These are phyloP conservation scores for Archips crataeganus DNA, from an alignment of 2,888 invertebrate genomes.

Conservation along the genomic window DNA sequence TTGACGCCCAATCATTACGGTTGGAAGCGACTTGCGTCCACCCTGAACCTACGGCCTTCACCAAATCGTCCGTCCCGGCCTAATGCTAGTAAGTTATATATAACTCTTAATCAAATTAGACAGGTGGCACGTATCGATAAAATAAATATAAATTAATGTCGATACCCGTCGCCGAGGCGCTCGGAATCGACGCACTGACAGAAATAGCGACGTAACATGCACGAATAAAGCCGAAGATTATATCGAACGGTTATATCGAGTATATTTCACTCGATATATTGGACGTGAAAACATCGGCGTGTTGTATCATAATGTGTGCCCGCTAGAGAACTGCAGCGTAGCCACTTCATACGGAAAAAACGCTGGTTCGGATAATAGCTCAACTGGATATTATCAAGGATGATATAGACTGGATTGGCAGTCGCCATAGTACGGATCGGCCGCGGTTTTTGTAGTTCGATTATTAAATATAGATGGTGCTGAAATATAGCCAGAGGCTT, in stretches of 20 bases:
- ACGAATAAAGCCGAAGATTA: constrained; percentile 31
- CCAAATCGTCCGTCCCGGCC: too few relatives aligned
- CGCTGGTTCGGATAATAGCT: background rate
- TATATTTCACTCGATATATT: constrained; percentile 45
- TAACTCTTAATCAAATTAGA: constrained; percentile 14
- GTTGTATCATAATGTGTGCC: constrained; percentile 49
- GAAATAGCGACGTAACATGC: constrained; percentile 51
- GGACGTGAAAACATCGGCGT: constrained; percentile 58
- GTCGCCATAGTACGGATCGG: too few relatives aligned
- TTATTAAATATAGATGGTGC: too few relatives aligned
- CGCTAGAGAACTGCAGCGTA: constrained; percentile 13
- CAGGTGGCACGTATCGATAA: constrained; percentile 27
- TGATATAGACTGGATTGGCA: too few relatives aligned
- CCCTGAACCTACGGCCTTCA: too few relatives aligned
- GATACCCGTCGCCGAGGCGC: constrained; percentile 31
- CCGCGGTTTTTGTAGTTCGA: too few relatives aligned
- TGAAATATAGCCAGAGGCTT: too few relatives aligned
- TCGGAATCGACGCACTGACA: constrained; percentile 43
- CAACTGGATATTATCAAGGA: too few relatives aligned
- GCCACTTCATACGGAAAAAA: constrained; percentile 6
- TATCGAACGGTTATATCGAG: constrained; percentile 39
- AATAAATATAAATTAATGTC: constrained; percentile 39
- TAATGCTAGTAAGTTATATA: too few relatives aligned
- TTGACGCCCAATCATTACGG: too few relatives aligned
- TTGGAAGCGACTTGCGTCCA: too few relatives aligned